phyloP scores from a whole-genome alignment of 2,113 vertebrate genomes.

The Spizaetus ornatus region DNA sequence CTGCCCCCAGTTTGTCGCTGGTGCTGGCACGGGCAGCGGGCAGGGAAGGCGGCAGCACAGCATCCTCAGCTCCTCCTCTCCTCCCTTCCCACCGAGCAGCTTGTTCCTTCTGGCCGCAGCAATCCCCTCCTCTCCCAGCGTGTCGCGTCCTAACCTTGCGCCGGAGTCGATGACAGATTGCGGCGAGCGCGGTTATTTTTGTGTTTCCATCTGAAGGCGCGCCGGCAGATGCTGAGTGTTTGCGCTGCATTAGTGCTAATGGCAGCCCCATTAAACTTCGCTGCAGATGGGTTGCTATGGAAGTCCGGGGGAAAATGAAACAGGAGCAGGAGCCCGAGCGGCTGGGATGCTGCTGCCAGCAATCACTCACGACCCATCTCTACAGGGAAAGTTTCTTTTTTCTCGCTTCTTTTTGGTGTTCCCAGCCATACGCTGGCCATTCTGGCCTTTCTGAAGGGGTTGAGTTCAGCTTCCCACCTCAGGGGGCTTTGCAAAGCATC shows the following conservation, averaged over 20 bases:
- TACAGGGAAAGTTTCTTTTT: not conserved
- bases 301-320: conserved; percentile 70
- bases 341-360: conserved; percentile 84
- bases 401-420: not conserved
- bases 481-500: not conserved
- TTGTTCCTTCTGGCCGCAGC: conserved; percentile 19
- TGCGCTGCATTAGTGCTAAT: conserved; percentile 90
- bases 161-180: conserved; percentile 41
- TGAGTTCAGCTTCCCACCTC: not conserved
- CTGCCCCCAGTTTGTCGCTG: accelerated
- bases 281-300: conserved; percentile 85
- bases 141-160: not conserved
- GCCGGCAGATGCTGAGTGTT: conserved; percentile 85
- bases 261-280: conserved; percentile 84
- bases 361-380: conserved; percentile 63
- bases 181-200: conserved; percentile 46
- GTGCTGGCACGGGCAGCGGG: not conserved
- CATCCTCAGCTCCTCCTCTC: not conserved
- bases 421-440: accelerated
- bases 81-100: not conserved
- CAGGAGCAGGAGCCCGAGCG: conserved; percentile 42
- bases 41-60: not conserved
- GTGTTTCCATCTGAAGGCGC: conserved; percentile 75
- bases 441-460: not conserved
- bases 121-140: not conserved